Evolutionary conservation across 2,888 invertebrate species (phyloP).

Genomic region (Drosophila monieri): DNA sequence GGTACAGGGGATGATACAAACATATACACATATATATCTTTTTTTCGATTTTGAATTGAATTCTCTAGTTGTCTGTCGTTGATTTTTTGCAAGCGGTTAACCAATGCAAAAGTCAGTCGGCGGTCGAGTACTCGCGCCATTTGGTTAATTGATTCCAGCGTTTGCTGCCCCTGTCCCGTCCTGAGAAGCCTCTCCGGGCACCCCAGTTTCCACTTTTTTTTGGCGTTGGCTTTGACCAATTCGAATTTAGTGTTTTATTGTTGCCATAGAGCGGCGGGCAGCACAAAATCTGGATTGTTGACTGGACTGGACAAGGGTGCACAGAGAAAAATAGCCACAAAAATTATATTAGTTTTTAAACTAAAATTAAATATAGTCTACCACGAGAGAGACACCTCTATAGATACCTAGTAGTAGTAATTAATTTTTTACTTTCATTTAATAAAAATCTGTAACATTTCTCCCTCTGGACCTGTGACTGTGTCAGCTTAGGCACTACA

Average conservation of each 20-base stretch:
- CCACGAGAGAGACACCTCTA: not conserved
- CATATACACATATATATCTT: not conserved
- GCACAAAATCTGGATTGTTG: conserved; percentile 29
- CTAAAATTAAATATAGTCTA: not conserved
- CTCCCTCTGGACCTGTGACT: not conserved
- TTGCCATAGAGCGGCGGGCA: conserved; percentile 15
- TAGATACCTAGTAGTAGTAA: too few relatives aligned
- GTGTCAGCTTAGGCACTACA: not conserved
- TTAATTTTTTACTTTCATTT: not conserved
- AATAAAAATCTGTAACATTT: not conserved
- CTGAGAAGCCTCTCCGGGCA: not conserved
- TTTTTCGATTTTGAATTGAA: conserved; percentile 32
- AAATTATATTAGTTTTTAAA: not conserved
- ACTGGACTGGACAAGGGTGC: conserved; percentile 6
- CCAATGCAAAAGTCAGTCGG: conserved; percentile 51
- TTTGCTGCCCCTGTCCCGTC: conserved; percentile 3
- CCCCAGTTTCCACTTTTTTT: not conserved
- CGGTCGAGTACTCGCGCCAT: conserved; percentile 71
- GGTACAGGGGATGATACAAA: not conserved
- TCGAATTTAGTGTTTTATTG: conserved; percentile 37
- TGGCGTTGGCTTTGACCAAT: conserved; percentile 29
- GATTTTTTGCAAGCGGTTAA: conserved; percentile 59
- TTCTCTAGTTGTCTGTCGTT: conserved; percentile 24
- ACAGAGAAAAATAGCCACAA: not conserved
- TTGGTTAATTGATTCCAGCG: conserved; percentile 76